Percentiles rank a stretch among this genome's conserved stretches.
Conservation (phyloP, 2,888 invertebrate genomes). For the Nephrotoma appendiculata region DNA sequence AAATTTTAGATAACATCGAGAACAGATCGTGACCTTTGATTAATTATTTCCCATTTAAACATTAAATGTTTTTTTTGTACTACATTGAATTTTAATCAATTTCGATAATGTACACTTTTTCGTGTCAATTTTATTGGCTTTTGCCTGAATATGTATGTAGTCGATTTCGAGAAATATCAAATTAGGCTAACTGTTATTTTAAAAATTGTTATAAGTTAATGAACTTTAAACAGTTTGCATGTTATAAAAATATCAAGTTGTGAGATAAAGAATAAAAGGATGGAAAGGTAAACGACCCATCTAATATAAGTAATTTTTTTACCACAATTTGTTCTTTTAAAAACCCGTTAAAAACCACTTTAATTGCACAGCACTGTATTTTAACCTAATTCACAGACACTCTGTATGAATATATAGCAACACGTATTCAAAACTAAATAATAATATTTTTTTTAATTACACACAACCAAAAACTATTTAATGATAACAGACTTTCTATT, state of each 20-base stretch:
- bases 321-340: neutral
- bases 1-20: neutral
- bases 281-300: neutral
- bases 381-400: neutral
- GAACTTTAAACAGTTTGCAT: neutral
- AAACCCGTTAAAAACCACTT: neutral
- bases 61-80: neutral
- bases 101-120: neutral
- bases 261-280: neutral
- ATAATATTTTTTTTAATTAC: neutral
- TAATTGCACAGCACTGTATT: neutral
- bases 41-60: neutral
- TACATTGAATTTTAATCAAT: neutral
- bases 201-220: neutral
- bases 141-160: neutral
- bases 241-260: neutral
- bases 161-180: neutral
- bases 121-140: neutral
- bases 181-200: neutral
- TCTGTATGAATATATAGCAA: neutral
- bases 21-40: neutral
- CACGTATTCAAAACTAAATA: neutral
- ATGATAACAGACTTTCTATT: neutral
- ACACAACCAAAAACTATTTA: neutral
- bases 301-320: neutral